These are phyloP conservation scores for Tautogolabrus adspersus DNA, from an alignment of 2,113 vertebrate genomes.

Conservation along the genomic window DNA sequence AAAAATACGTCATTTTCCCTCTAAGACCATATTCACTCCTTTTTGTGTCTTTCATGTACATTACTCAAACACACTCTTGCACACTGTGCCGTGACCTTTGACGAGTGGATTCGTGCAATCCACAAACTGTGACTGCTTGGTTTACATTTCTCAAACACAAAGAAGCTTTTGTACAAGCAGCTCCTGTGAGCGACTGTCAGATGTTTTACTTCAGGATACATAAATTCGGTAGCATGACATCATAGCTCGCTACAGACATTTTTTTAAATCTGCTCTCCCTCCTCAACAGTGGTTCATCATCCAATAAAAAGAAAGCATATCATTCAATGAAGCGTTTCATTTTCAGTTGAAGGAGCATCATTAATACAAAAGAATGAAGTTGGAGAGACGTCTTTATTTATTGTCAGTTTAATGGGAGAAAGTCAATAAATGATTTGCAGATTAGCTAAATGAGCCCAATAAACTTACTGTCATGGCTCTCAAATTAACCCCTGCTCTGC, in stretches of 20 bases:
- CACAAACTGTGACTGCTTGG: not conserved
- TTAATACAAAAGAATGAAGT: not conserved
- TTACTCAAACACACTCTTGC: constrained; percentile 12
- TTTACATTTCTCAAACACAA: not conserved
- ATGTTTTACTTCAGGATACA: not conserved
- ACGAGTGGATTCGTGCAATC: not conserved
- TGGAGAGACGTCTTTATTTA: constrained; percentile 5
- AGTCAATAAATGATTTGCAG: constrained; percentile 35
- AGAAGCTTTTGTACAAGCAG: constrained; percentile 24
- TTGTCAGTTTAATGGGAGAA: constrained; percentile 5
- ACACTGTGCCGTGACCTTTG: constrained; percentile 3
- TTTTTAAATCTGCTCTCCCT: not conserved
- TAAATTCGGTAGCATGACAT: constrained; percentile 11
- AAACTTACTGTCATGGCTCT: constrained; percentile 11
- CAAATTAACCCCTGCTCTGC: constrained; percentile 6
- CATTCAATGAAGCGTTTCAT: no score
- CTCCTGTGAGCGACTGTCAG: not conserved
- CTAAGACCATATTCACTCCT: not conserved
- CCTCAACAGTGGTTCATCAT: not conserved
- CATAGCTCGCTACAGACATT: not conserved
- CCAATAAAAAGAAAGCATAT: no score
- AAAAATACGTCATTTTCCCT: not conserved
- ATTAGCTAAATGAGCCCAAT: constrained; percentile 19
- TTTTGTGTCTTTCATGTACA: constrained; percentile 9
- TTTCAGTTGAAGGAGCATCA: no score